Conservation (phyloP, 2,797 vertebrate species). For the Carapus acus region DNA sequence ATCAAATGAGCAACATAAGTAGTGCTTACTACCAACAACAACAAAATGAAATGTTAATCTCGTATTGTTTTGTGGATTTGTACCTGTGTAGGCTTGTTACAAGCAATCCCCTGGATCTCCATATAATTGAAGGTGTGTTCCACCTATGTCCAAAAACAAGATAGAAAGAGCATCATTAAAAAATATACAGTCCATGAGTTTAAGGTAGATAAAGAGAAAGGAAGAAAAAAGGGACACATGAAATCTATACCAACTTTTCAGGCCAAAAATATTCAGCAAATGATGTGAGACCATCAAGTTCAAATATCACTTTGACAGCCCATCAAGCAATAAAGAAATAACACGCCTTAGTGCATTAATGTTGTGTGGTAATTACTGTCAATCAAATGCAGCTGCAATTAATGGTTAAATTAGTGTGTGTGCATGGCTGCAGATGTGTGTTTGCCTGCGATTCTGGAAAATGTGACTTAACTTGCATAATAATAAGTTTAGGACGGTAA, state of each 20-base stretch:
- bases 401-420: too few relatives aligned
- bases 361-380: too few relatives aligned
- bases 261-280: background rate
- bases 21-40: too few relatives aligned
- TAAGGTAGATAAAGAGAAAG: background rate
- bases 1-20: too few relatives aligned
- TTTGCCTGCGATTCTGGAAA: background rate
- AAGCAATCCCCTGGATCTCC: constrained; percentile 90
- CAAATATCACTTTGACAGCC: too few relatives aligned
- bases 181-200: background rate
- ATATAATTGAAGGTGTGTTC: constrained; percentile 94
- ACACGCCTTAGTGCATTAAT: too few relatives aligned
- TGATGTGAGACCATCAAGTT: background rate
- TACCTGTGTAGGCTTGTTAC: constrained; percentile 85
- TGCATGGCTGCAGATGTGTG: background rate
- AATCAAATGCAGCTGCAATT: too few relatives aligned
- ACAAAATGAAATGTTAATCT: too few relatives aligned
- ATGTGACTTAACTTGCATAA: constrained; percentile 7
- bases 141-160: constrained; percentile 76
- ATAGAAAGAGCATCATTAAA: constrained; percentile 20
- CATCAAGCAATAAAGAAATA: too few relatives aligned
- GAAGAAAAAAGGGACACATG: background rate
- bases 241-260: background rate
- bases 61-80: background rate
- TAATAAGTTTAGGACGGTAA: background rate